Percentiles rank a stretch among this genome's conserved stretches.
These are phyloP conservation scores for Phytoseiulus persimilis DNA, from an alignment of 2,888 invertebrate genomes.

Conservation along the genomic window DNA sequence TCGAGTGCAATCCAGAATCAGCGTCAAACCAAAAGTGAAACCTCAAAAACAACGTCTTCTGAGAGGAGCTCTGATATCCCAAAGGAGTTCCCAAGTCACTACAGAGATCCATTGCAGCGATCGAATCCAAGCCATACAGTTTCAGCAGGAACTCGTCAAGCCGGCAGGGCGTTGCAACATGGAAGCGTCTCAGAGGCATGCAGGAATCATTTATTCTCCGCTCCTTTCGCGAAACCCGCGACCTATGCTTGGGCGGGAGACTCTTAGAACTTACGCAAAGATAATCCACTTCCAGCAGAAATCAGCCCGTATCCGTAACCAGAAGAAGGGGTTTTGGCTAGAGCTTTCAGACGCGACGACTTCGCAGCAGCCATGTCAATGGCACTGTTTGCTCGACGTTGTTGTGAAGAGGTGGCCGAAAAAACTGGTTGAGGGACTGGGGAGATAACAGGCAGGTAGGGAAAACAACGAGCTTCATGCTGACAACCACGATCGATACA, in stretches of 20 bases:
- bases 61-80: too few species aligned
- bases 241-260: background rate
- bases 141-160: too few species aligned
- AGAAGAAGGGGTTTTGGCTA: constrained; percentile 16
- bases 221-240: background rate
- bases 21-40: too few species aligned
- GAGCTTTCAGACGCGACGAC: constrained; percentile 23
- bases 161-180: too few species aligned
- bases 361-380: constrained; percentile 34
- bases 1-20: too few species aligned
- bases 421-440: constrained; percentile 33
- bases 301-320: constrained; percentile 31
- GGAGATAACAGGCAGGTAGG: background rate
- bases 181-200: too few species aligned
- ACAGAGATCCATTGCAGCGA: too few species aligned
- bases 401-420: background rate
- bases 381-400: constrained; percentile 20
- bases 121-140: too few species aligned
- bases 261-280: constrained; percentile 13
- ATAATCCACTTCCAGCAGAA: constrained; percentile 15
- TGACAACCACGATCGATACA: background rate
- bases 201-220: too few species aligned
- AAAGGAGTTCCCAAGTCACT: too few species aligned
- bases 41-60: too few species aligned
- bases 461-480: background rate